A percentile compares a stretch with the other conserved stretches of the same genome.
phyloP scores from a whole-genome alignment of 2,113 vertebrate species.

The Pogonocichla stellata region DNA sequence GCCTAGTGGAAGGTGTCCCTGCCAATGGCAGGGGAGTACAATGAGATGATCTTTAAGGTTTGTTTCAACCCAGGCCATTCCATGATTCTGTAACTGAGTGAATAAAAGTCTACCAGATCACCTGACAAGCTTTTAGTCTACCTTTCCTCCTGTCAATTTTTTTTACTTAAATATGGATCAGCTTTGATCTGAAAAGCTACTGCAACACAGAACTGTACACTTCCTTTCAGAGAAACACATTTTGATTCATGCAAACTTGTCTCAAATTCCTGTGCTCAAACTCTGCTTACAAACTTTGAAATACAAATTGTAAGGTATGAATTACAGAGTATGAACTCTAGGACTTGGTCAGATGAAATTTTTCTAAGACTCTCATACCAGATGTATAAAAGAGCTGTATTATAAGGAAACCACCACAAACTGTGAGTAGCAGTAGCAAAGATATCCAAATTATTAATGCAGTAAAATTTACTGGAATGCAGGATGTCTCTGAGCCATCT shows the following conservation, averaged over 20 bases:
- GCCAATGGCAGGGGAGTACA: background rate
- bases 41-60: background rate
- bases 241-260: background rate
- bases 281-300: background rate
- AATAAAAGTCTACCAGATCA: background rate
- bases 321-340: background rate
- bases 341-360: background rate
- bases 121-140: background rate
- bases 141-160: background rate
- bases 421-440: background rate
- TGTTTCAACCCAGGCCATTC: background rate
- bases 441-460: background rate
- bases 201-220: background rate
- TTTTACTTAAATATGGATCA: background rate
- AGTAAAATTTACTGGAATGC: background rate
- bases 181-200: background rate
- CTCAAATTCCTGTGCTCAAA: background rate
- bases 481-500: background rate
- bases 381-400: background rate
- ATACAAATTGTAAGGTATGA: background rate
- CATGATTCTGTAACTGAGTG: background rate
- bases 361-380: background rate
- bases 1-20: accelerated
- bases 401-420: background rate
- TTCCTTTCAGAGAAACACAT: background rate